Evolutionary conservation across 92 coral and sea anemone genomes (phyloP).

Genomic region (Heliopora coerulea): DNA sequence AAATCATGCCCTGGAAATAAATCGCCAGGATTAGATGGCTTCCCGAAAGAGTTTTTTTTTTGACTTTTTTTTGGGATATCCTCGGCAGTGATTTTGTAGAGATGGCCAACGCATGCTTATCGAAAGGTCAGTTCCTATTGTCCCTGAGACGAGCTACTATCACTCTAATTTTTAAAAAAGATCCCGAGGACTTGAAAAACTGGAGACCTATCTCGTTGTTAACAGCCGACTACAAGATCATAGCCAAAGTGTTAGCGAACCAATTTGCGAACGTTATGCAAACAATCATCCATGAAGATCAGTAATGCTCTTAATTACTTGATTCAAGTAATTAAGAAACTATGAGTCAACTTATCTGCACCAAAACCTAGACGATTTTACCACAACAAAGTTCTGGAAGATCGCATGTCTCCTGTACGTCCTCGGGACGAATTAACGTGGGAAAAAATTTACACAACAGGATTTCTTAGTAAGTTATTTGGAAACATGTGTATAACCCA

Average conservation of each 20-base stretch:
- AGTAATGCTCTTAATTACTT: constrained; percentile 33
- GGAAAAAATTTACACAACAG: too few species aligned
- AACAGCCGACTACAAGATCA: constrained; percentile 32
- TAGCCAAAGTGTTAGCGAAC: constrained; percentile 24
- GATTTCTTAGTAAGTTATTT: too few species aligned
- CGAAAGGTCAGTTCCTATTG: background rate
- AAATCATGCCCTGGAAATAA: background rate
- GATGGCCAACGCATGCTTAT: background rate
- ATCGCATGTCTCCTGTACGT: too few species aligned
- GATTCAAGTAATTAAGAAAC: too few species aligned
- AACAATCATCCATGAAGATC: constrained; percentile 20
- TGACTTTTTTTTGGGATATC: constrained; percentile 26
- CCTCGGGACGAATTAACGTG: too few species aligned
- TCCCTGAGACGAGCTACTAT: constrained; percentile 22
- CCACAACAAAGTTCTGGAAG: too few species aligned
- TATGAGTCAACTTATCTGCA: too few species aligned
- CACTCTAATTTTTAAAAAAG: constrained; percentile 22
- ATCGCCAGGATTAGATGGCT: constrained; percentile 40
- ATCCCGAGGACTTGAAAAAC: constrained; percentile 25
- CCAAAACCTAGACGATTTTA: too few species aligned
- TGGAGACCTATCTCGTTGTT: constrained; percentile 44
- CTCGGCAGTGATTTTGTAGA: constrained; percentile 4
- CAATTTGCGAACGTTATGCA: background rate
- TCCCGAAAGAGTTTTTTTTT: constrained; percentile 34
- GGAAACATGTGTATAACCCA: too few species aligned